Base-by-base conservation (phyloP, 2,797 vertebrate genomes). In the Ibycter americanus region DNA sequence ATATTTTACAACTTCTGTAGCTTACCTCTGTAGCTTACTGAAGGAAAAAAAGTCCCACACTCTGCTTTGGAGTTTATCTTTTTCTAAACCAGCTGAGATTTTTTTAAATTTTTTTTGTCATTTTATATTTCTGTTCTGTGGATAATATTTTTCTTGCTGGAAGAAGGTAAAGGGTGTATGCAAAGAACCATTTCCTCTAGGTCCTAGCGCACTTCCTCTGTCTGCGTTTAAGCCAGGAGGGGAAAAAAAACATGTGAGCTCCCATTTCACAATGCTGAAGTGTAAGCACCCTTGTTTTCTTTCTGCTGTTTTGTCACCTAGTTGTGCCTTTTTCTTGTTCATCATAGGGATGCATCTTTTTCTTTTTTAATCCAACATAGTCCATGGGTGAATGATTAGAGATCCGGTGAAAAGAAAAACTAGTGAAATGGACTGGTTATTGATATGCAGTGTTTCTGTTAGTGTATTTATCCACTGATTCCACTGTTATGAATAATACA, bases 161-260 rank as follows among this genome's bases (percentile, higher is more conserved):
- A 97, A 97, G 70, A 97, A 98, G 94, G 98, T 98, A 98, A 96
- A 98, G 98, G 98, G 98, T 97, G 98, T 98, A 98, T 98, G 97
- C 98, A 97, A 97, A 97, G 96, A 98, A 98, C 97, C 92, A 97
- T 98, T 99, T 99, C 99, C 98, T 98, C 97, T 97, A 97, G 97
- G 97, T 98, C 98, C 98, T 98, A 98, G 97, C 96, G 94, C 80
- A 97, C 97, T 99, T 99, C 98, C 98, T 98, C 96, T 67, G 32
- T 90, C 58, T 97, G 95, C 89, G 86, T 97, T 94, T 97, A 97
- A 90, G 94, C 87, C 95, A 96, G 71, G 71, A 95, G 90, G 58
- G 9, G 61, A 68, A 58, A 96, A 95, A 94, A 49, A 95, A 42
- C 54, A 68, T 62, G 59, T 82, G 32, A 97, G 91, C 93, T 91